These are phyloP conservation scores for Melanotus villosus DNA, from an alignment of 2,888 invertebrate genomes.

Conservation along the genomic window DNA sequence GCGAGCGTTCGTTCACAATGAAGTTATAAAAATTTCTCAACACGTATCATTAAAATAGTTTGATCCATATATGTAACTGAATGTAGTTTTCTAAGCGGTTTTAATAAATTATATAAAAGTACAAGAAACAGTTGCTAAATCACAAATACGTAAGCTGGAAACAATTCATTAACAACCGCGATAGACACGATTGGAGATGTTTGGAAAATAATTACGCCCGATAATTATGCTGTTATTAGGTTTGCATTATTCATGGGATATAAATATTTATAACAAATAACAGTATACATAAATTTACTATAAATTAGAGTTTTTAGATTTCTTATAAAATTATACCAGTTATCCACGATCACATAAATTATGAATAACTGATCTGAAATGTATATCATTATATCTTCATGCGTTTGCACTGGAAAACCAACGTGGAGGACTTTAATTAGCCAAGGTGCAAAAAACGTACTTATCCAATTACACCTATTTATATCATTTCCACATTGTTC, in stretches of 20 bases:
- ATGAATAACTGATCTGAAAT: constrained; percentile 37
- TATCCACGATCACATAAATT: constrained; percentile 35
- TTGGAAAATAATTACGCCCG: constrained; percentile 36
- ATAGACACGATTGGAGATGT: constrained; percentile 34
- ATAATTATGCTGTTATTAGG: constrained; percentile 51
- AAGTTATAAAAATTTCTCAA: constrained; percentile 26
- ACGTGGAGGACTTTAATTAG: constrained; percentile 30
- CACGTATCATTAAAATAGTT: constrained; percentile 29
- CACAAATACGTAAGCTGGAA: constrained; percentile 5
- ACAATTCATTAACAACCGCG: constrained; percentile 26
- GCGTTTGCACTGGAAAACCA: constrained; percentile 22
- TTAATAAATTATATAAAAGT: constrained; percentile 26
- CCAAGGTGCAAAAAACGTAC: constrained; percentile 12
- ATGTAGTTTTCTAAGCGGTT: constrained; percentile 1
- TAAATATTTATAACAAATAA: constrained; percentile 54
- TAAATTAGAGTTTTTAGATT: constrained; percentile 39
- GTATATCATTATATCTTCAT: constrained; percentile 39
- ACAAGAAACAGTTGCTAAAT: constrained; percentile 20
- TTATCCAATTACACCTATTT: constrained; percentile 14
- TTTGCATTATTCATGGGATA: constrained; percentile 53
- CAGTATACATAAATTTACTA: constrained; percentile 48
- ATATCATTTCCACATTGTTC: constrained; percentile 3
- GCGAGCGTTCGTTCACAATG: background rate
- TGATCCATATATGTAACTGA: constrained; percentile 28
- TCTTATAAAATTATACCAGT: constrained; percentile 36